Evolutionary conservation across 2,113 vertebrate genomes (phyloP).

Genomic region (Hippocampus comes): DNA sequence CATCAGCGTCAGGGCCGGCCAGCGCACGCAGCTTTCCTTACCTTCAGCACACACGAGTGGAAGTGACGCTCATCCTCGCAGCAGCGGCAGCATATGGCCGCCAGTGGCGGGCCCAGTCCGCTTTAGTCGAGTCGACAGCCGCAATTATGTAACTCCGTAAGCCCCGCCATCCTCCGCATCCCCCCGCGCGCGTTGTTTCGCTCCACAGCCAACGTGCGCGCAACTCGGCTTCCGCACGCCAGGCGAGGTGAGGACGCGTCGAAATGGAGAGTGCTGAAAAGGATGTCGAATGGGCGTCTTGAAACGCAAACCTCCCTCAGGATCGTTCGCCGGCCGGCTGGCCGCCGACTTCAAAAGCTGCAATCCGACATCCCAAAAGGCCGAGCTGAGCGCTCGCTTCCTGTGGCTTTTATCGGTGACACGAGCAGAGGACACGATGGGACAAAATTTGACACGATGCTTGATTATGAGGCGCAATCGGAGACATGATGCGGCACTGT

Average conservation of each 20-base stretch:
- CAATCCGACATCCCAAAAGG: background rate
- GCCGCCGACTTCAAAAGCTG: background rate
- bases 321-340: background rate
- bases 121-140: conserved; percentile 43
- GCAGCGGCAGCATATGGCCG: conserved; percentile 52
- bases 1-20: conserved; percentile 24
- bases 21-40: conserved; percentile 1
- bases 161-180: background rate
- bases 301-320: background rate
- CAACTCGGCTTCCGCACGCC: background rate
- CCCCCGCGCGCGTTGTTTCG: background rate
- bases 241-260: background rate
- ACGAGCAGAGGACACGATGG: background rate
- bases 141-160: conserved; percentile 44
- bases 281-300: no score
- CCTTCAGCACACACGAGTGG: background rate
- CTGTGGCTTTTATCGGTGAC: no score
- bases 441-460: background rate
- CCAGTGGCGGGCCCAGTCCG: conserved; percentile 35
- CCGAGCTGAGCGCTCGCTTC: background rate
- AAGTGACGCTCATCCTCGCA: conserved; percentile 25
- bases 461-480: background rate
- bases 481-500: background rate
- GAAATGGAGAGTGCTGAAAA: background rate
- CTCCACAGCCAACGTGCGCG: background rate